Percentiles rank a stretch among this genome's conserved stretches.
These are phyloP conservation scores for Zaprionus inermis DNA, from an alignment of 1,140 invertebrate genomes.

Conservation along the genomic window DNA sequence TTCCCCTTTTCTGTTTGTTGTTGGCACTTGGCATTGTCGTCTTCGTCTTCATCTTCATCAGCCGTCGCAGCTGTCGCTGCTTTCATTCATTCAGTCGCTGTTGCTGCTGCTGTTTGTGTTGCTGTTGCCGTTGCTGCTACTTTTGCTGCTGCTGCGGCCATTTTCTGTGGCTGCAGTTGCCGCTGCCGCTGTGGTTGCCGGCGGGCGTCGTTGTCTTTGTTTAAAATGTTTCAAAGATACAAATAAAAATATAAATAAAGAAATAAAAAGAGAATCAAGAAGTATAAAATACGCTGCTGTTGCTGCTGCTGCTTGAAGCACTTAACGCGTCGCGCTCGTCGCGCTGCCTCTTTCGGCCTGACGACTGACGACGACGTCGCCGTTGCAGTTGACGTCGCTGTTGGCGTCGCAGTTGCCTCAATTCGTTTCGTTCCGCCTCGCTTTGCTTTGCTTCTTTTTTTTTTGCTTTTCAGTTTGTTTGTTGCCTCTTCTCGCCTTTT, in stretches of 20 bases:
- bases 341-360: conserved; percentile 3
- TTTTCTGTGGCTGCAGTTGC: conserved; percentile 19
- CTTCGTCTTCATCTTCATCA: conserved; percentile 48
- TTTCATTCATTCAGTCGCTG: conserved; percentile 49
- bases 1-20: conserved; percentile 41
- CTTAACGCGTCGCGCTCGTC: conserved; percentile 28
- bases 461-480: conserved; percentile 19
- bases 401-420: conserved; percentile 2
- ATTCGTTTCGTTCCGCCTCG: conserved; percentile 3
- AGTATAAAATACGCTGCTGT: conserved; percentile 14
- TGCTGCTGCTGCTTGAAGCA: conserved; percentile 32
- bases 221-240: conserved; percentile 33
- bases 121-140: conserved; percentile 9
- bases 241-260: conserved; percentile 24
- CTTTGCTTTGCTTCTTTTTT: neutral
- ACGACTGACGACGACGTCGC: neutral
- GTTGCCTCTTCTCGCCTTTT: conserved; percentile 31
- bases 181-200: conserved; percentile 26
- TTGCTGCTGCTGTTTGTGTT: neutral
- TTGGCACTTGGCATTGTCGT: conserved; percentile 58
- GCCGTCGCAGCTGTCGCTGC: conserved; percentile 51
- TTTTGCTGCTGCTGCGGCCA: conserved; percentile 21
- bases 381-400: neutral
- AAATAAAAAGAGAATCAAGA: conserved; percentile 18
- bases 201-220: conserved; percentile 33